phyloP scores from a whole-genome alignment of 2,888 invertebrate genomes.

The Dasysyrphus albostriatus region DNA sequence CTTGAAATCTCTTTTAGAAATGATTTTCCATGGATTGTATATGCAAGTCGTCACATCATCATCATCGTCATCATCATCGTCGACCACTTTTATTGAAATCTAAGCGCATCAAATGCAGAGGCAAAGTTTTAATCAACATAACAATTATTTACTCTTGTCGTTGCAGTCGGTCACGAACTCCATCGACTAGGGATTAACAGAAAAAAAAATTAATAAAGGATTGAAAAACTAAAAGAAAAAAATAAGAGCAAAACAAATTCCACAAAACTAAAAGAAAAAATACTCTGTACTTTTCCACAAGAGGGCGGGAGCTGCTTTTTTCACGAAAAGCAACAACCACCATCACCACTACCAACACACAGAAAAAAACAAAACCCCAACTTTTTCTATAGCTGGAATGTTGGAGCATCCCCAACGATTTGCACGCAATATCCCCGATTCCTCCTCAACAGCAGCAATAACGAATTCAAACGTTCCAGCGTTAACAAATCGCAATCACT shows the following conservation, averaged over 20 bases:
- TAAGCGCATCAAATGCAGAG: conserved; percentile 58
- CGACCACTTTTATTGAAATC: conserved; percentile 69
- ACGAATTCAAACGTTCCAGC: conserved; percentile 85
- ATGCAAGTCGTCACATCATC: conserved; percentile 71
- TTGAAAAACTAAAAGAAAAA: conserved; percentile 14
- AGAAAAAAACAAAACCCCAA: conserved; percentile 34
- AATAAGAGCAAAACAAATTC: conserved; percentile 13
- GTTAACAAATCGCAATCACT: conserved; percentile 72
- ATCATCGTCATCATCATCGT: conserved; percentile 46
- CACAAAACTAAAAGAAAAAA: background rate
- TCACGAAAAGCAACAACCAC: conserved; percentile 63
- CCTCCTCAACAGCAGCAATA: conserved; percentile 80
- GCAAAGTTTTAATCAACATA: conserved; percentile 67
- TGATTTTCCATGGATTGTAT: conserved; percentile 75
- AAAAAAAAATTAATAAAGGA: background rate
- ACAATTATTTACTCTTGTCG: conserved; percentile 47
- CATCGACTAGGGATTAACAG: conserved; percentile 45
- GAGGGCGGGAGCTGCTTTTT: conserved; percentile 61
- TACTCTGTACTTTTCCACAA: conserved; percentile 22
- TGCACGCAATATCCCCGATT: conserved; percentile 89
- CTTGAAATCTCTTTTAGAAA: conserved; percentile 73
- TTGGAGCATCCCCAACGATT: conserved; percentile 86
- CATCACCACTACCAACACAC: conserved; percentile 51
- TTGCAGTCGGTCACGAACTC: conserved; percentile 43
- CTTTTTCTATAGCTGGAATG: conserved; percentile 80